Evolutionary conservation across 2,797 vertebrate species (phyloP), one percentile per base, ranked within the genome.

Genomic region (Alca torda): DNA sequence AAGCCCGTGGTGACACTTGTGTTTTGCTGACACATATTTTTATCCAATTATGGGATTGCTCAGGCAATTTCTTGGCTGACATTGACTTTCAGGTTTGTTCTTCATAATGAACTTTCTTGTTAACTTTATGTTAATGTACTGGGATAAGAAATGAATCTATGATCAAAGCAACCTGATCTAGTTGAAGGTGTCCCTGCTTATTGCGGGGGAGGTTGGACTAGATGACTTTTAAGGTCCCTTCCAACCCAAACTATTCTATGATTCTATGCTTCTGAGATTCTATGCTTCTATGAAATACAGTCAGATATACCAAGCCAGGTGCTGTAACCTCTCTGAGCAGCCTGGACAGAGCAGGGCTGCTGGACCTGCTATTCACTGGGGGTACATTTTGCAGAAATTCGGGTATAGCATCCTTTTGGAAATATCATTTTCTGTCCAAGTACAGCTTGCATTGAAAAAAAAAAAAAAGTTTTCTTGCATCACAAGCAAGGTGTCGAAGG

Each of bases 81-180:
- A 57, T 16, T 81, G 86, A 48, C 92, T 93, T 87, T 60, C 23
- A 54, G 43, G 68, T 79, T 94, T 82, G 76, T 84, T 91, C 93
- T 95, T 95, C 74, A 6, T 92, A 73, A 94, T 78, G 81, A 95
- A 84, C 84, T 89, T 90, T 59, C 91, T 70, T 80, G 64, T 84
- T 87, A 85, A 75, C 37, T 86, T 92, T 59, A 75, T 92, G 83
- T 63, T 96, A 92, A 91, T 93, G n/a, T 84, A 9, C 23, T n/a
- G 14, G 50, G 70, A 39, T 73, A 77, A 70, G 56, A 53, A 83
- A 57, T 60, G 54, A 84, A 78, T 59, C 13, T 63, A 4, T 74
- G 60, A 63, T 77, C 1, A 4, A 70, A 45, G 41, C 41, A 45
- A 46, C 31, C 30, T 65, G 21, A 33, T n/a, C 63, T 65, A 45